Evolutionary conservation across 64 coral and sea anemone genomes (phyloP), one percentile per base, ranked within the genome.

Genomic region (Montipora efflorescens): DNA sequence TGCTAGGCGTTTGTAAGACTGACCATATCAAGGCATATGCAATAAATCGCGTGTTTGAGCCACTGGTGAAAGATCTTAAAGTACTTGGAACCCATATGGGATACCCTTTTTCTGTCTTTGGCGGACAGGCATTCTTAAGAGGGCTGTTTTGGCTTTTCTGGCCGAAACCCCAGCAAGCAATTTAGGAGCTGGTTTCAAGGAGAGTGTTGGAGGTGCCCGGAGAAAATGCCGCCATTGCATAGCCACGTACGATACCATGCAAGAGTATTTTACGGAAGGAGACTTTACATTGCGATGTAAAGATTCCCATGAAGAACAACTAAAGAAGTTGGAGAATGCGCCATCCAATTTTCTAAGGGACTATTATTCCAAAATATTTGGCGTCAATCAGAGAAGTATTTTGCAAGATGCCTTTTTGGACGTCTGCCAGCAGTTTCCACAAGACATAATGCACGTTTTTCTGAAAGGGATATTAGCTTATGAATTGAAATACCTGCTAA

Each of bases 391-490:
- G 15, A 68, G 88, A 80, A 90, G 88, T 51, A 19, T 79, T n/a
- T 77, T 95, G 7, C 28, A 53, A 25, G 51, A 91, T 53, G 59
- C 83, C 6, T 87, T 19, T 66, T 87, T 87, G 69, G 87, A 77
- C 44, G 72, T 78, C 19, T 59, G 48, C 55, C 12, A 89, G 0
- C 87, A 89, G 16, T 59, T 89, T 62, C 72, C 23, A 0, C 72
- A 77, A 61, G 87, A 89, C n/a, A 77, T 89, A 11, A 89, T 89
- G 87, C 87, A 89, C 14, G 87, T 89, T 13, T 89, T 89, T 58
- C 19, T 89, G 5, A 72, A 89, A 77, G 87, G 87, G 2, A 64
- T 89, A 20, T 21, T 77, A 23, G 73, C 87, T 77, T 57, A 61
- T 75, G 67, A 89, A 45, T 15, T 89, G 7, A 89, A 89, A n/a